Conservation (phyloP, 2,888 invertebrate species). For the Rhimphoctona megacephalus region DNA sequence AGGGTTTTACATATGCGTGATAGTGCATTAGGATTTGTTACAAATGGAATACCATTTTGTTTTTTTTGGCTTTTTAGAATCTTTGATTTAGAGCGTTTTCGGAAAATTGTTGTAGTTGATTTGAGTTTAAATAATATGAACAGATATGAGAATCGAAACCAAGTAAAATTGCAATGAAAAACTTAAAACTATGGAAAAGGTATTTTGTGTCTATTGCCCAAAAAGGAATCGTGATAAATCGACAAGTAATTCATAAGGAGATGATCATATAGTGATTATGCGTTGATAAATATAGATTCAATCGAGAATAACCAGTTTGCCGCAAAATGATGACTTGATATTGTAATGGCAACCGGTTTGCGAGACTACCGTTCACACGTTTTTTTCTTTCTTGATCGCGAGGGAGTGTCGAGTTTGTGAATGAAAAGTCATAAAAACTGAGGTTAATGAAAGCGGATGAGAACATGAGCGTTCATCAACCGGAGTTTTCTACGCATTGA, state of each 20-base stretch:
- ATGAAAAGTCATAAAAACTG: conserved; percentile 51
- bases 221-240: neutral
- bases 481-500: conserved; percentile 20
- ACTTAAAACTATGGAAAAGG: neutral
- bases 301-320: conserved; percentile 21
- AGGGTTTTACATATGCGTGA: conserved; percentile 52
- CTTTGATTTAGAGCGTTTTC: conserved; percentile 7
- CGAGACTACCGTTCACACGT: conserved; percentile 37
- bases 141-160: neutral
- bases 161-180: neutral
- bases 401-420: conserved; percentile 47
- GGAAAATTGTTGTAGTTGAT: neutral
- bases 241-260: neutral
- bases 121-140: neutral
- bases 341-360: conserved; percentile 54
- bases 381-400: conserved; percentile 24
- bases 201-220: neutral
- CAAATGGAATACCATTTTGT: neutral
- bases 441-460: conserved; percentile 35
- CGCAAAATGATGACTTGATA: conserved; percentile 45
- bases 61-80: neutral
- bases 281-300: conserved; percentile 29
- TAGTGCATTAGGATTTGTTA: neutral
- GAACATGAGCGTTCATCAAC: conserved; percentile 24
- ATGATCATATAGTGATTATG: neutral